Evolutionary conservation across 2,113 vertebrate species (phyloP).

Genomic region (Morone chrysops): DNA sequence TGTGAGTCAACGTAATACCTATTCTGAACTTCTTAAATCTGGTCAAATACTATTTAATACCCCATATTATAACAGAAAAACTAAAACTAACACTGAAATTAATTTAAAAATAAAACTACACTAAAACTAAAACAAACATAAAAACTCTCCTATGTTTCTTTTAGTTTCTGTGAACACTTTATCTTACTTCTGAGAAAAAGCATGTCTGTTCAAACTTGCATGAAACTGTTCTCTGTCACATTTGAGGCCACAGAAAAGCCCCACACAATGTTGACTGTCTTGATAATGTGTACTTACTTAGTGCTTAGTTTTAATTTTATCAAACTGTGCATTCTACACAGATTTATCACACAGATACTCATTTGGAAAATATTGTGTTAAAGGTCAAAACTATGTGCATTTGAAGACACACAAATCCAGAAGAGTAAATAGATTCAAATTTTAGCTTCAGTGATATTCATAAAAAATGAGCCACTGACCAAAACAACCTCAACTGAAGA

Average conservation of each 20-base stretch:
- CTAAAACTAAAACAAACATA: no score
- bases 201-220: slow-evolving; percentile 6
- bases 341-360: not conserved
- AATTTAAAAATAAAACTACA: no score
- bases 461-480: not conserved
- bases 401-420: slow-evolving; percentile 1
- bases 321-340: not conserved
- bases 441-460: not conserved
- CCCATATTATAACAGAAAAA: no score
- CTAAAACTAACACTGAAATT: no score
- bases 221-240: not conserved
- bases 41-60: no score
- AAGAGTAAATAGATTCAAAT: not conserved
- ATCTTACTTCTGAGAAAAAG: not conserved
- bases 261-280: not conserved
- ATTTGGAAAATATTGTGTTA: not conserved
- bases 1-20: no score
- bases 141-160: not conserved
- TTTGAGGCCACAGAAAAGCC: not conserved
- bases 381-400: not conserved
- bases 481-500: not conserved
- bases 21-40: no score
- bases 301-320: not conserved
- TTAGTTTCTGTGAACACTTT: not conserved
- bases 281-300: not conserved